These are phyloP conservation scores for Endotricha flammealis DNA, from an alignment of 2,888 invertebrate species.

Conservation along the genomic window DNA sequence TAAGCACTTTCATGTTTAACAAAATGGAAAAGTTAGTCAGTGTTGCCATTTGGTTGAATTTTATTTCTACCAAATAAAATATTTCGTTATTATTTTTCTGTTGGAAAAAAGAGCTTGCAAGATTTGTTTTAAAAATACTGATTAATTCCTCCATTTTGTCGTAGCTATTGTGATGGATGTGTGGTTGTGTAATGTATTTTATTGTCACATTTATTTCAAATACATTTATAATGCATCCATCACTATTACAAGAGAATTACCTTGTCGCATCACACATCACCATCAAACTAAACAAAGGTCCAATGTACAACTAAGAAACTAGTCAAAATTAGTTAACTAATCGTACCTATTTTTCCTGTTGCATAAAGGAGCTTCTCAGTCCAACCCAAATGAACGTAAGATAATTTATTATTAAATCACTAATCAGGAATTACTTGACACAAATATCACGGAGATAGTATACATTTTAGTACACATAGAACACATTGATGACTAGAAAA, in stretches of 20 bases:
- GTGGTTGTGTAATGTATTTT: too few relatives aligned
- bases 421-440: neutral
- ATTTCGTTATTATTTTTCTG: neutral
- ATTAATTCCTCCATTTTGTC: neutral
- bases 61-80: too few relatives aligned
- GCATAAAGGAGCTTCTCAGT: conserved; percentile 64
- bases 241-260: too few relatives aligned
- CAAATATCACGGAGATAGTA: too few relatives aligned
- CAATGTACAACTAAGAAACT: conserved; percentile 48
- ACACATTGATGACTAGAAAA: too few relatives aligned
- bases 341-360: conserved; percentile 34
- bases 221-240: too few relatives aligned
- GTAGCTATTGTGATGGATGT: neutral
- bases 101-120: too few relatives aligned
- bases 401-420: conserved; percentile 24
- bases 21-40: conserved; percentile 11
- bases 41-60: conserved; percentile 33
- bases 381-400: conserved; percentile 63
- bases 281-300: conserved; percentile 42
- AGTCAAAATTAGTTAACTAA: conserved; percentile 23
- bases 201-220: too few relatives aligned
- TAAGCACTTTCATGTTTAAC: conserved; percentile 24
- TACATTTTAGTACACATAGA: too few relatives aligned
- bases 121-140: neutral
- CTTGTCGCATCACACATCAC: conserved; percentile 12